Evolutionary conservation across 2,797 vertebrate species (phyloP).

Genomic region (Echiichthys vipera): DNA sequence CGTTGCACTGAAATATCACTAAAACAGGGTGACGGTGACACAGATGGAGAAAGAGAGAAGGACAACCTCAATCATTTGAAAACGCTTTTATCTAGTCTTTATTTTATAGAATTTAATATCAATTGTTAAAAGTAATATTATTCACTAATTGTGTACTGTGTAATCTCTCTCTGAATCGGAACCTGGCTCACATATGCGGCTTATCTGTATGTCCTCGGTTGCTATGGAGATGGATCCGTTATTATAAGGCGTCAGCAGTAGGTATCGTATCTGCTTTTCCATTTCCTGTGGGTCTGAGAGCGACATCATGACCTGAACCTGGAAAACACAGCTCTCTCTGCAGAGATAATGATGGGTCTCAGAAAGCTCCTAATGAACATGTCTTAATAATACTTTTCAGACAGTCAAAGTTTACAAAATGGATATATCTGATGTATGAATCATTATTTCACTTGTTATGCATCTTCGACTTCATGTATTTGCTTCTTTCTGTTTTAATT

Average conservation of each 20-base stretch:
- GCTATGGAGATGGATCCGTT: conserved; percentile 51
- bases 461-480: neutral
- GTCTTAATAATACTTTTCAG: neutral
- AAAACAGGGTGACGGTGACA: neutral
- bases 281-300: conserved; percentile 59
- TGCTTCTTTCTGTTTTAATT: neutral
- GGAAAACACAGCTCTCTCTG: conserved; percentile 80
- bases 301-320: conserved; percentile 68
- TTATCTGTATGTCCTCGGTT: conserved; percentile 72
- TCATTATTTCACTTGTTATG: neutral
- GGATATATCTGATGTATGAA: neutral
- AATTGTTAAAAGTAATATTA: neutral
- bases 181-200: conserved; percentile 74
- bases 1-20: conserved; percentile 69
- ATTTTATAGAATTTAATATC: neutral
- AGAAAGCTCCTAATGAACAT: neutral
- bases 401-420: neutral
- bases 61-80: neutral
- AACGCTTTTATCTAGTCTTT: neutral
- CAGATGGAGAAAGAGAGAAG: neutral
- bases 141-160: neutral
- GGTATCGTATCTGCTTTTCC: conserved; percentile 53
- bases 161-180: neutral
- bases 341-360: neutral
- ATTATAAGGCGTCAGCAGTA: conserved; percentile 64